These are phyloP conservation scores for Nothocercus julius DNA, from an alignment of 2,113 vertebrate genomes.

Conservation along the genomic window DNA sequence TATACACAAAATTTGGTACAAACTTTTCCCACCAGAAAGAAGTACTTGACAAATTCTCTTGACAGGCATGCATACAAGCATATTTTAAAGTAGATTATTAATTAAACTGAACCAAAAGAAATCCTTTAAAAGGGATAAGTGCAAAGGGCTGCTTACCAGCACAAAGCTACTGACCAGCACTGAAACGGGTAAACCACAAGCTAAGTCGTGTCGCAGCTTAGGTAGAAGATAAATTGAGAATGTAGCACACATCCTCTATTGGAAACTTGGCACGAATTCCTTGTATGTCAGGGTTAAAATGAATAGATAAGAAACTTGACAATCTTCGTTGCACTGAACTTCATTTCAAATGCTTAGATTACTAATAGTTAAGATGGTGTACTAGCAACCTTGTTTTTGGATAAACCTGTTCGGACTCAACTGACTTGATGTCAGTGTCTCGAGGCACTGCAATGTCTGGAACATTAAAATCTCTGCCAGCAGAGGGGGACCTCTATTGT, in stretches of 20 bases:
- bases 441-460: neutral
- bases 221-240: neutral
- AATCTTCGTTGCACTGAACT: neutral
- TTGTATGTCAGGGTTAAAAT: neutral
- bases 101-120: constrained; percentile 15
- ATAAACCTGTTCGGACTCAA: neutral
- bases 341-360: neutral
- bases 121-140: neutral
- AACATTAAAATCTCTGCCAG: constrained; percentile 17
- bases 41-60: constrained; percentile 25
- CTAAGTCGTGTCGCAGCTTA: neutral
- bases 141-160: neutral
- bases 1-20: neutral
- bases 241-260: neutral
- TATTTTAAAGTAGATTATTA: constrained; percentile 1
- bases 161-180: neutral
- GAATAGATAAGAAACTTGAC: neutral
- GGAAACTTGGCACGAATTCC: neutral
- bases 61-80: neutral
- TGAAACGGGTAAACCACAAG: neutral
- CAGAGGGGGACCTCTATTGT: constrained; percentile 1
- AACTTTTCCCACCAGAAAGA: neutral
- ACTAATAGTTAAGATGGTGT: neutral
- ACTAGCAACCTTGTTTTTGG: neutral
- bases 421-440: neutral